Evolutionary conservation across 1,140 invertebrate species (phyloP).

Genomic region (Diorhabda elongata): DNA sequence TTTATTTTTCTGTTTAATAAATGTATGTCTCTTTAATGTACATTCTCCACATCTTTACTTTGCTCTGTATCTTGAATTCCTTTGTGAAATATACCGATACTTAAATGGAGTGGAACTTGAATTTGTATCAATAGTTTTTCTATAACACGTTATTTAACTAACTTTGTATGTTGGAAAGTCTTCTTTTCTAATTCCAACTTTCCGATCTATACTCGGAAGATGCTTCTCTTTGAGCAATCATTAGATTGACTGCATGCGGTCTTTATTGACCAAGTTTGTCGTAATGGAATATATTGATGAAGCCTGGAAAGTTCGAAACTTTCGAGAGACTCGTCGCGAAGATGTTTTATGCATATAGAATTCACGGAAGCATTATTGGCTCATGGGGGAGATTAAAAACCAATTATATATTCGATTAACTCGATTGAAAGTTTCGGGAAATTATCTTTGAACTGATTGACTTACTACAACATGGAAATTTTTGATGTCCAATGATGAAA

Average conservation of each 20-base stretch:
- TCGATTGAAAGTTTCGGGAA: not conserved
- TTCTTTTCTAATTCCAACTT: too few relatives aligned
- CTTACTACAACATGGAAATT: not conserved
- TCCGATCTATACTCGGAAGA: too few relatives aligned
- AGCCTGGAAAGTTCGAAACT: slow-evolving; percentile 9
- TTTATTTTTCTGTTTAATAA: too few relatives aligned
- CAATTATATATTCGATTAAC: slow-evolving; percentile 7
- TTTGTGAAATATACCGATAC: too few relatives aligned
- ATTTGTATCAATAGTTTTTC: too few relatives aligned
- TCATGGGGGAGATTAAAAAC: slow-evolving; percentile 5
- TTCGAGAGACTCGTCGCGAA: not conserved
- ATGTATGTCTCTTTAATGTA: too few relatives aligned
- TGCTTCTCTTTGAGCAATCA: too few relatives aligned
- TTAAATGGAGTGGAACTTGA: too few relatives aligned
- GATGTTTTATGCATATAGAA: not conserved
- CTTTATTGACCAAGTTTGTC: slow-evolving; percentile 5
- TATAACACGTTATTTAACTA: too few relatives aligned
- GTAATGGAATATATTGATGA: slow-evolving; percentile 15
- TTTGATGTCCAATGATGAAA: not conserved
- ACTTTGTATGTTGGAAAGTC: too few relatives aligned
- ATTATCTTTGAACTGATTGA: not conserved
- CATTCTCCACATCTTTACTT: too few relatives aligned
- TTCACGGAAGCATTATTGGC: not conserved
- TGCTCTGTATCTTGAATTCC: too few relatives aligned
- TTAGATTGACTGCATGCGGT: slow-evolving; percentile 4